Base-by-base conservation (phyloP, 2,888 invertebrate species). In the Drosophila austrosaltans region DNA sequence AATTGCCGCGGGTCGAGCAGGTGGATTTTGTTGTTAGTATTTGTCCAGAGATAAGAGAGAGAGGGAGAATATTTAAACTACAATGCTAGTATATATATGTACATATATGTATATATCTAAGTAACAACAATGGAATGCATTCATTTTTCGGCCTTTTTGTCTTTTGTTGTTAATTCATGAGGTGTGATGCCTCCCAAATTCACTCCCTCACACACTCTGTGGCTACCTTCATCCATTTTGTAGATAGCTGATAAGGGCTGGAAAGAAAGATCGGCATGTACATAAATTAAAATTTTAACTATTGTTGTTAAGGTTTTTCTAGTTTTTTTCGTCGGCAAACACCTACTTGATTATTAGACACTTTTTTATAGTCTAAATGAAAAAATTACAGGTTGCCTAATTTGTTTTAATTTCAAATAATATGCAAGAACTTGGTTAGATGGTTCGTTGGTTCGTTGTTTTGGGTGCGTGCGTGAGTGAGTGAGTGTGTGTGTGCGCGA, bases 321-420 rank as follows among this genome's bases (percentile, higher is more conserved):
- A 16, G 16, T 16, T 39, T 54, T 10, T 30, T 83, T 60, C 58
- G 63, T 63, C 66, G 72, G 73, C 78, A 82, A 89, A 89, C 89
- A 89, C 90, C 89, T 86, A 89, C 89, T 89, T 89, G 75, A 82
- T 85, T 89, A 85, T 87, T 76, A 89, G 82, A 85, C 82, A 80
- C 84, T 82, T 85, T 48, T 48, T 48, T 79, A 82, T 81, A 76
- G 76, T 78, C 81, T 86, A 88, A 90, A 90, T 87, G 78, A 72
- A 77, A 85, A 86, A 90, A 89, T 89, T 90, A 85, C 81, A 89
- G 85, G 87, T 89, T 87, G 78, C 76, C 90, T 90, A 89, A 87
- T 89, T 89, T 88, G 88, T 84, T 85, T 89, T 85, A 87, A 87
- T 87, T 88, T 88, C 75, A 82, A 84, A 88, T 81, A 78, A 88